Evolutionary conservation across 2,113 vertebrate genomes (phyloP), one percentile per base, ranked within the genome.

Genomic region (Asarcornis scutulata): DNA sequence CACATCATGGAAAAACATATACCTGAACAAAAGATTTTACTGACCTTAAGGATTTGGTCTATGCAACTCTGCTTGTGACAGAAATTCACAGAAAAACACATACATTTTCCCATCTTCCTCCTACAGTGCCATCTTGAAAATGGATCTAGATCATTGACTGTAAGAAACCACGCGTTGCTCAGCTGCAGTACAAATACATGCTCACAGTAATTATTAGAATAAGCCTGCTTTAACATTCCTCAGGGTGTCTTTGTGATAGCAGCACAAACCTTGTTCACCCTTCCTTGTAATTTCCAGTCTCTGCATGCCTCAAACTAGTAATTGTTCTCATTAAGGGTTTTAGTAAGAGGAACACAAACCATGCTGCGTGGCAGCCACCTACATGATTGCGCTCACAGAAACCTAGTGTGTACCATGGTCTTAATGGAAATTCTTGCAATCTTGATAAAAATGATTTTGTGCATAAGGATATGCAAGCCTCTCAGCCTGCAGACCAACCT

Each of bases 251-350:
- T 93, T 95, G 50, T 78, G 38, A 42, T 64, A 72, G 66, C 40
- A 88, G 55, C 44, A 96, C 40, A 89, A 95, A 91, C 59, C 40
- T 71, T 75, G 34, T 40, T 95, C 91, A 63, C 25, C 7, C 53
- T 83, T 71, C 86, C 60, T 81, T 76, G 62, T 73, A 91, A 93
- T 96, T 96, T 95, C 84, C 79, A 96, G 71, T 89, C 48, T 86
- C 88, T 60, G 58, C 85, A 90, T 93, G 80, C 67, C 21, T 91
- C 77, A 80, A 91, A 94, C 82, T 80, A 86, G 63, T 78, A 93
- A 94, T 76, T 92, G 77, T 38, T 94, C 42, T 94, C 87, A 96
- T 94, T 88, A 91, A 91, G 71, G 38, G 29, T 74, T 96, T 94
- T 83, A 94, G 76, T 88, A 63, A 73, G 66, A 72, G 3, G 17